These are phyloP conservation scores for Odontocerum albicorne DNA, from an alignment of 2,888 invertebrate species.

Conservation along the genomic window DNA sequence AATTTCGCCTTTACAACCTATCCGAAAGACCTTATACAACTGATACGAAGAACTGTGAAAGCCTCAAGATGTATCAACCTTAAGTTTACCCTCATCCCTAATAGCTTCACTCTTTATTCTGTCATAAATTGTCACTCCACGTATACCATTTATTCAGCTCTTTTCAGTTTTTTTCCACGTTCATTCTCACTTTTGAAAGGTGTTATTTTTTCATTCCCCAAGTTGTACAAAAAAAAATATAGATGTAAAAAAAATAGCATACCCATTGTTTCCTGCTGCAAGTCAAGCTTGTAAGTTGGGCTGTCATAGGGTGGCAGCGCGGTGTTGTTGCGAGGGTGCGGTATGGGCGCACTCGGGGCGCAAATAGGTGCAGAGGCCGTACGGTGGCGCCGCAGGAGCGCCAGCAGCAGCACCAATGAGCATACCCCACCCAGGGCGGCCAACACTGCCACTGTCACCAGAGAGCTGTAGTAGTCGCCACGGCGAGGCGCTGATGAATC, in stretches of 20 bases:
- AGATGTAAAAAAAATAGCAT: slow-evolving; percentile 42
- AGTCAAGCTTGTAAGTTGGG: slow-evolving; percentile 91
- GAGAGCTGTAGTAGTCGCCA: slow-evolving; percentile 84
- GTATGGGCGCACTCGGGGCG: slow-evolving; percentile 64
- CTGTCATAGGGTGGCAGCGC: slow-evolving; percentile 84
- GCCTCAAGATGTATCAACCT: too few species aligned
- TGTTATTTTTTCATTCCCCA: too few species aligned
- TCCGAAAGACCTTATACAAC: too few species aligned
- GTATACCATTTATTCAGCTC: too few species aligned
- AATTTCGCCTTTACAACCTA: too few species aligned
- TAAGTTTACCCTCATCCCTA: too few species aligned
- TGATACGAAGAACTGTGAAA: too few species aligned
- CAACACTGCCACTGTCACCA: slow-evolving; percentile 86
- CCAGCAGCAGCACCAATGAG: slow-evolving; percentile 75
- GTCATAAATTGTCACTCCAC: too few species aligned
- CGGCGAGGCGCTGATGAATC: slow-evolving; percentile 43
- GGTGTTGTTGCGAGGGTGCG: slow-evolving; percentile 77
- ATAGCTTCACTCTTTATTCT: too few species aligned
- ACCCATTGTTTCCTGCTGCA: slow-evolving; percentile 93
- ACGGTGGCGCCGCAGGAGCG: slow-evolving; percentile 71
- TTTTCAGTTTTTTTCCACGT: too few species aligned
- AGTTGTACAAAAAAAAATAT: too few species aligned
- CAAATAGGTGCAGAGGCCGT: slow-evolving; percentile 57
- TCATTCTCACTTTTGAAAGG: neutral
- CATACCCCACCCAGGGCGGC: slow-evolving; percentile 84